Percentiles rank a stretch among this genome's conserved stretches.
phyloP scores from a whole-genome alignment of 2,113 vertebrate species.

The Rallus limicola region DNA sequence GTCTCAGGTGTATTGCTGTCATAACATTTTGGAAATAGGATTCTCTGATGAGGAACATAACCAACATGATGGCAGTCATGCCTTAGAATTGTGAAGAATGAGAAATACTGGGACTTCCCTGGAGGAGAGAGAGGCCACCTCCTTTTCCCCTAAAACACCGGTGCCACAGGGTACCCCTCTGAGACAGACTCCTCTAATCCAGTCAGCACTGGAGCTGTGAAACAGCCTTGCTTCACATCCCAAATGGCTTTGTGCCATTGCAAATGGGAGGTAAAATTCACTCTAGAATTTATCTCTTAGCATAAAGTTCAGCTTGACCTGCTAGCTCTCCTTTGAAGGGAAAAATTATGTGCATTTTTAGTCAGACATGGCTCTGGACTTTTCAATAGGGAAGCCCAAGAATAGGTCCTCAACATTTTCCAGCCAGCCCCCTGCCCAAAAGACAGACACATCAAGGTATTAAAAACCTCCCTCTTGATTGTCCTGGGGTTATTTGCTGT shows the following conservation, averaged over 20 bases:
- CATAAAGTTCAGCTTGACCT: background rate
- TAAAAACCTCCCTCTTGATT: background rate
- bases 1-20: background rate
- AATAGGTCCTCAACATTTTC: background rate
- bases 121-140: background rate
- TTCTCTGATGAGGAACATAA: background rate
- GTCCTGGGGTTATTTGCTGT: background rate
- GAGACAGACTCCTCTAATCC: background rate
- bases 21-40: background rate
- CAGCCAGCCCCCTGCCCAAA: background rate
- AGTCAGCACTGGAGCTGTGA: background rate
- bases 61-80: background rate
- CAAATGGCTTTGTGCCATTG: background rate
- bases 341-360: background rate
- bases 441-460: too few relatives aligned
- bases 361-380: background rate
- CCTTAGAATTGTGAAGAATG: background rate
- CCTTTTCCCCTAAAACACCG: background rate
- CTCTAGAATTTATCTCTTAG: background rate
- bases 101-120: background rate
- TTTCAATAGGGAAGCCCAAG: background rate
- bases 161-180: fast-evolving
- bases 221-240: background rate
- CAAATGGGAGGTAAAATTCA: background rate
- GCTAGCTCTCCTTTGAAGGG: background rate